Conservation (phyloP, 1,140 invertebrate species). For the Helicoverpa armigera region DNA sequence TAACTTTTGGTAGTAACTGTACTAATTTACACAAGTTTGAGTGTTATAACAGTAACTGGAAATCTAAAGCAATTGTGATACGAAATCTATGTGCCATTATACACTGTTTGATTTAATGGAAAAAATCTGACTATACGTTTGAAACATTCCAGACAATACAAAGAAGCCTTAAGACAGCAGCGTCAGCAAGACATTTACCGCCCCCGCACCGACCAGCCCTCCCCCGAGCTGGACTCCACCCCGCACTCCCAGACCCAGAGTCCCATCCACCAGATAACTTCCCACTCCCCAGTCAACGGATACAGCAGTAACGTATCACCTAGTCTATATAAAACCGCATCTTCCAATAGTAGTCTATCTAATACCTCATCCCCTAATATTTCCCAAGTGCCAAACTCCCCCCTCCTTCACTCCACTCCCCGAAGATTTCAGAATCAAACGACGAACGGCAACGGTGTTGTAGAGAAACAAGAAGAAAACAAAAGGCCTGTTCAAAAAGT, state of each 20-base stretch:
- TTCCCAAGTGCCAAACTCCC: constrained; percentile 77
- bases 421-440: constrained; percentile 74
- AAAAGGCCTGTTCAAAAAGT: constrained; percentile 88
- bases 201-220: constrained; percentile 86
- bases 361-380: constrained; percentile 64
- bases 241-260: constrained; percentile 77
- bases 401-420: constrained; percentile 81
- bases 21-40: neutral
- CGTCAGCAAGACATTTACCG: constrained; percentile 93
- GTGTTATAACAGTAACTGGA: too few relatives aligned
- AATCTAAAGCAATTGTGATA: neutral
- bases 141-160: constrained; percentile 91
- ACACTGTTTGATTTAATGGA: neutral
- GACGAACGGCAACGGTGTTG: constrained; percentile 64
- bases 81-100: constrained; percentile 19
- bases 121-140: constrained; percentile 9
- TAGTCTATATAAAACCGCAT: constrained; percentile 72
- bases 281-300: constrained; percentile 84
- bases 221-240: constrained; percentile 79
- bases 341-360: constrained; percentile 72
- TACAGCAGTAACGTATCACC: constrained; percentile 81
- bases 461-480: constrained; percentile 74
- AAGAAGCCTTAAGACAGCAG: constrained; percentile 94
- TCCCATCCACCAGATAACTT: constrained; percentile 76
- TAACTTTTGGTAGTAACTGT: neutral